phyloP scores from a whole-genome alignment of 1,140 invertebrate species.

The Micrasema minimum region DNA sequence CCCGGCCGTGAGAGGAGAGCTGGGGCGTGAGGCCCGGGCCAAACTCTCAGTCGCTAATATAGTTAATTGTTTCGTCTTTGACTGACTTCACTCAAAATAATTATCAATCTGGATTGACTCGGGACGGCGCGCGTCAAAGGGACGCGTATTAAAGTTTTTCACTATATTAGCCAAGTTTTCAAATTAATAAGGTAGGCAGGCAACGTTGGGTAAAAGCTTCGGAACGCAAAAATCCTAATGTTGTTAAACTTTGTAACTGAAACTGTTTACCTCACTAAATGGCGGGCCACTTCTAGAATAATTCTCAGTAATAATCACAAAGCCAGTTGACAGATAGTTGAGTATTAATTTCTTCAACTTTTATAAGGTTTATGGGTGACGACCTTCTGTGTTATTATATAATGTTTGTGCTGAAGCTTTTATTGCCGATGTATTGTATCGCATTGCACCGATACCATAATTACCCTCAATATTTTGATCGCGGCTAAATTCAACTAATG shows the following conservation, averaged over 20 bases:
- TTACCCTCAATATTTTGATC: no score
- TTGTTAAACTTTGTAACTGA: slow-evolving; percentile 10
- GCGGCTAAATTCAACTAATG: no score
- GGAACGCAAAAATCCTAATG: slow-evolving; percentile 23
- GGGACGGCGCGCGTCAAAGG: slow-evolving; percentile 34
- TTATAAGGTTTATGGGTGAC: no score
- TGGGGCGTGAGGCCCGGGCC: slow-evolving; percentile 20
- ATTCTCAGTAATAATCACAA: no score
- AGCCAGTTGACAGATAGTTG: no score
- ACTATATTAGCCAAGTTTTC: slow-evolving; percentile 38
- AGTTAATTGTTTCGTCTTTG: slow-evolving; percentile 40
- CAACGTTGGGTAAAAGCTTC: slow-evolving; percentile 23
- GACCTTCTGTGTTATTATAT: no score
- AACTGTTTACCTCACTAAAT: no score
- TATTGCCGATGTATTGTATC: no score
- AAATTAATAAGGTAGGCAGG: slow-evolving; percentile 29
- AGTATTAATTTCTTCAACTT: no score
- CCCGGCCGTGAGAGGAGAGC: not conserved
- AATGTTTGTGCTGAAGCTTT: no score
- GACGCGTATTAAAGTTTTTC: slow-evolving; percentile 33
- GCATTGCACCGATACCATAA: no score
- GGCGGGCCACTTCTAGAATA: no score
- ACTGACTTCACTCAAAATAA: slow-evolving; percentile 40
- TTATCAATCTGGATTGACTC: slow-evolving; percentile 37
- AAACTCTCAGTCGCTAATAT: slow-evolving; percentile 36